phyloP scores from a whole-genome alignment of 2,888 invertebrate genomes.

The Xestia c-nigrum region DNA sequence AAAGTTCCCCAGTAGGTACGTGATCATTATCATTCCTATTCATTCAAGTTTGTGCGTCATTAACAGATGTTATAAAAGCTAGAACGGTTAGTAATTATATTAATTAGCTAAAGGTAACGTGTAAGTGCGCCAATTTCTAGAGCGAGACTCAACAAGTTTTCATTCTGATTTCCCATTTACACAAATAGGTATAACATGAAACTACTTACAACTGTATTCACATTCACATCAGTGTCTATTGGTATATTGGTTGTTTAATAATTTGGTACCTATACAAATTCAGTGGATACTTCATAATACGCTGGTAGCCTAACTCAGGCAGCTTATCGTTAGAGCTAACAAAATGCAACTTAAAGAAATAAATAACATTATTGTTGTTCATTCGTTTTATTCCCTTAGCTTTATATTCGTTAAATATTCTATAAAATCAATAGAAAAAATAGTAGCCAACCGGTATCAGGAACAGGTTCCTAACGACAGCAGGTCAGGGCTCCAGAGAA shows the following conservation, averaged over 20 bases:
- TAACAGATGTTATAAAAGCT: conserved; percentile 5
- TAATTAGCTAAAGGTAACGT: conserved; percentile 29
- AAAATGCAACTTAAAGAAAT: background rate
- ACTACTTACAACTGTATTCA: background rate
- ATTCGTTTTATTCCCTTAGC: too few species aligned
- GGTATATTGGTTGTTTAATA: background rate
- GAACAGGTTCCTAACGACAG: background rate
- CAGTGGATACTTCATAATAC: background rate
- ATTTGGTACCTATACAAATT: background rate
- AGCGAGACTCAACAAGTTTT: conserved; percentile 26
- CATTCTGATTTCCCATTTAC: conserved; percentile 26
- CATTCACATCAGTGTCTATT: background rate
- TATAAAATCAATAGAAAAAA: too few species aligned
- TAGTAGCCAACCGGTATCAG: background rate
- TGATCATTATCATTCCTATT: background rate
- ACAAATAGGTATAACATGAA: background rate
- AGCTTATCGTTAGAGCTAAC: background rate
- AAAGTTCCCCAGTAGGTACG: background rate
- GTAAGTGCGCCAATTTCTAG: conserved; percentile 13
- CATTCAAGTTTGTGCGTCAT: background rate
- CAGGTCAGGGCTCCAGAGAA: background rate
- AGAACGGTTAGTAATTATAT: conserved; percentile 4
- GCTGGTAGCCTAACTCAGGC: too few species aligned
- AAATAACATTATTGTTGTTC: too few species aligned
- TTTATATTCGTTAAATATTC: too few species aligned